Base-by-base conservation (phyloP, 2,113 vertebrate genomes). In the Gadus macrocephalus region DNA sequence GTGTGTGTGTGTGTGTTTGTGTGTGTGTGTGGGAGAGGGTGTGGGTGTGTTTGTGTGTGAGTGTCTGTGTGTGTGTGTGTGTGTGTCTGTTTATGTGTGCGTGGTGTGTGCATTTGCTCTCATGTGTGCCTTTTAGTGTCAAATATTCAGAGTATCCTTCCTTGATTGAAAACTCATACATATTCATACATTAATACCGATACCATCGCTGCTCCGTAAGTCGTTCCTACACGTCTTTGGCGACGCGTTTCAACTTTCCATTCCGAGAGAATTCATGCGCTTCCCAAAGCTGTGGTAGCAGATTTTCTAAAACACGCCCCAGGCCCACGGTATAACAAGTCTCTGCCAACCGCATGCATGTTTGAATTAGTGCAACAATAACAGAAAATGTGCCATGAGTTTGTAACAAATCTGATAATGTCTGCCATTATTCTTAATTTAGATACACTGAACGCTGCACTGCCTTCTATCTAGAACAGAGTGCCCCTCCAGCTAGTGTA, bases 81-180 rank as follows among this genome's bases (percentile, higher is more conserved):
- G 16, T 22, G 19, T 61, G 19, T 61, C 2, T 61, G 59, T 19
- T 1, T 61, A 5, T 62, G 60, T 62, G 22, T 25, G 22, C 27
- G 22, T 62, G 70, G 70, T 19, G 59, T 53, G 53, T 55, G 53
- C 53, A 35, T 35, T 35, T 4, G 31, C 4, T 35, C 31, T 35
- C 31, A 14, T 62, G 22, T 27, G 64, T 20, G 25, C 17, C 15
- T 58, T 16, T 58, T 17, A 58, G 42, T 14, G 66, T 81, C 72
- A 77, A 66, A 75, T 79, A 78, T 64, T 17, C 31, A 53, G 75
- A 66, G 42, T 66, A 42, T 7, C 9, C 17, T 25, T 35, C 63
- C 69, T 69, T 85, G 68, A 82, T 87, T 83, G 78, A 62, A 82
- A 84, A 82, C 78, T 81, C 83, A 85, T 85, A 75, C 79, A 84